Evolutionary conservation across 2,888 invertebrate genomes (phyloP).

Genomic region (Herminia tarsipennalis): DNA sequence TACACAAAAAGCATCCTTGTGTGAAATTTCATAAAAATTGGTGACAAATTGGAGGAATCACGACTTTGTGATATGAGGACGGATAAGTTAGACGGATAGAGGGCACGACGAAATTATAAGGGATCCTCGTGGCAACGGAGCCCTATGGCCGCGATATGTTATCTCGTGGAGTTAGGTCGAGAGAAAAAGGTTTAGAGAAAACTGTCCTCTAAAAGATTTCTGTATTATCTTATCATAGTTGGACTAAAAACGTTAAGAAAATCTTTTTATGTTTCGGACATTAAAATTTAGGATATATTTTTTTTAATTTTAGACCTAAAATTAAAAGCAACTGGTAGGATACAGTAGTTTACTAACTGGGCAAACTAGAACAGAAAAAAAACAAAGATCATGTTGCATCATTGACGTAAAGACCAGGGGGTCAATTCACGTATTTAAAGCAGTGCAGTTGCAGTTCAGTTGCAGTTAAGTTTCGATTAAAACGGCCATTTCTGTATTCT

Average conservation of each 20-base stretch:
- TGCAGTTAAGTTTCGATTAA: too few relatives aligned
- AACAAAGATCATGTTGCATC: too few relatives aligned
- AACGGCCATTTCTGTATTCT: too few relatives aligned
- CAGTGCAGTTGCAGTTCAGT: too few relatives aligned
- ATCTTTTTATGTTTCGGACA: not conserved
- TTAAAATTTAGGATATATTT: too few relatives aligned
- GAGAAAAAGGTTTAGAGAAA: constrained; percentile 1
- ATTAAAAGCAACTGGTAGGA: too few relatives aligned
- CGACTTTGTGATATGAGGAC: constrained; percentile 38
- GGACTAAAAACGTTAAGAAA: not conserved
- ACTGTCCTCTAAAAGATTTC: constrained; percentile 1
- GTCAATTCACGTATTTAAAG: too few relatives aligned
- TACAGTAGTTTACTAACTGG: too few relatives aligned
- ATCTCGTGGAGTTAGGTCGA: constrained; percentile 9
- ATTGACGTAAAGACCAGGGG: too few relatives aligned
- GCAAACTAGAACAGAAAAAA: too few relatives aligned
- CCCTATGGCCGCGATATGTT: constrained; percentile 13
- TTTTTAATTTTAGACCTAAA: too few relatives aligned
- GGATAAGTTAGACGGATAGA: constrained; percentile 34
- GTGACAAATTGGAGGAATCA: constrained; percentile 43
- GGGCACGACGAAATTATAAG: constrained; percentile 31
- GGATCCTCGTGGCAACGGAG: constrained; percentile 20
- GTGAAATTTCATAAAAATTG: constrained; percentile 37
- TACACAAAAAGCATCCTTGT: constrained; percentile 16
- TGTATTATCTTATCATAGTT: not conserved